Evolutionary conservation across 2,797 vertebrate species (phyloP).

Genomic region (Myripristis murdjan): DNA sequence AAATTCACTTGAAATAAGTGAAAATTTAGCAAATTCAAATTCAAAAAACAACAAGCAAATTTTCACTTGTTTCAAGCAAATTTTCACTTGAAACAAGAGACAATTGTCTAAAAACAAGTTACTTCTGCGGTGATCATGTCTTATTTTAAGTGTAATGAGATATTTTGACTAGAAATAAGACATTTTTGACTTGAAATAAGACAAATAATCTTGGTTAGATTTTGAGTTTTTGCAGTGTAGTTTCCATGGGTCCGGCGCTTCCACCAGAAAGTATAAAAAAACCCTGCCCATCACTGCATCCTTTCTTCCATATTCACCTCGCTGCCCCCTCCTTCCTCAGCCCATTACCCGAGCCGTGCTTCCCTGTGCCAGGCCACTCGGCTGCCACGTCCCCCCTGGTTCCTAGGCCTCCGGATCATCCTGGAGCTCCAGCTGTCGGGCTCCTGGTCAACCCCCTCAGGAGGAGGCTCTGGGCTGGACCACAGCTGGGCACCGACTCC

Average conservation of each 20-base stretch:
- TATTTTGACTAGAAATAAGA: no score
- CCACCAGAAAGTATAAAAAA: not conserved
- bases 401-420: constrained; percentile 32
- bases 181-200: no score
- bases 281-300: constrained; percentile 2
- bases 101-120: no score
- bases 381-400: constrained; percentile 14
- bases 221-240: no score
- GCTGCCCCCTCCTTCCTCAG: constrained; percentile 19
- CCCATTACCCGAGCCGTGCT: constrained; percentile 19
- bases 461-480: constrained; percentile 20
- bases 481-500: constrained; percentile 39
- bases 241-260: not conserved
- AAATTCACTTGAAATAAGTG: no score
- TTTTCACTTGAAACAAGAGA: no score
- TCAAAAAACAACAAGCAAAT: no score
- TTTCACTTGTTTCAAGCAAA: no score
- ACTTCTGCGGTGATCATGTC: no score
- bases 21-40: no score
- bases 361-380: constrained; percentile 19
- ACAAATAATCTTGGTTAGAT: no score
- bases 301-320: constrained; percentile 29
- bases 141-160: no score
- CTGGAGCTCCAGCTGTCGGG: constrained; percentile 29
- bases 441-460: not conserved